Evolutionary conservation across 2,113 vertebrate genomes (phyloP), one percentile per base, ranked within the genome.

Genomic region (Salvelinus alpinus): DNA sequence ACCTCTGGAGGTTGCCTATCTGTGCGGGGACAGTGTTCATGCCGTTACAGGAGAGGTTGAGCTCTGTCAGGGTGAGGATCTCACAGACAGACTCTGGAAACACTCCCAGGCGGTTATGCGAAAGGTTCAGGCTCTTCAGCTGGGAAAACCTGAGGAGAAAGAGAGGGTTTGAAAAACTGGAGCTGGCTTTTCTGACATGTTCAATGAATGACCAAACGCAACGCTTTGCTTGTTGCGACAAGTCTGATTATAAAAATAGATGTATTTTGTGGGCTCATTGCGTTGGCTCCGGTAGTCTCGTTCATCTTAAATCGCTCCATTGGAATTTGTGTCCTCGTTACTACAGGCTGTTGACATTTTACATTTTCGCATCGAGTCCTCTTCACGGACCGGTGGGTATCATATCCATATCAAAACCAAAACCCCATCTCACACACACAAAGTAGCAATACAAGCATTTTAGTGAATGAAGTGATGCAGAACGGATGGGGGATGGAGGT

Each of bases 101-200:
- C 25, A 93, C 87, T 68, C 96, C 95, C 82, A 99, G 91, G 77
- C 94, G 96, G 78, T 99, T 99, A 88, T 98, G 96, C 76, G 97
- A 98, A 84, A 99, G 91, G 85, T 99, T 99, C 82, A 99, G 91
- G 84, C 94, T 96, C 88, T 96, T 98, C 90, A 99, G 85, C 82
- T 99, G 97, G 82, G 95, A 96, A 93, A 99, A 99, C 90, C 97
- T 99, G 76, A 57, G 85, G 24, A 57, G 76, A 48, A 69, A 29
- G 9, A 66, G 20, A 27, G 20, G 16, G 51, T n/a, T 9, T 24
- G 18, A 74, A 14, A 73, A 4, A 62, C 59, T 62, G 59, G n/a
- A 22, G 7, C 59, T 20, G n/a, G 59, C 20, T 62, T 62, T 22
- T 22, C n/a, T 24, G n/a, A 22, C n/a, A 22, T 22, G 59, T 22